Conservation (phyloP, 2,888 invertebrate species). For the Drosophila kokeensis region DNA sequence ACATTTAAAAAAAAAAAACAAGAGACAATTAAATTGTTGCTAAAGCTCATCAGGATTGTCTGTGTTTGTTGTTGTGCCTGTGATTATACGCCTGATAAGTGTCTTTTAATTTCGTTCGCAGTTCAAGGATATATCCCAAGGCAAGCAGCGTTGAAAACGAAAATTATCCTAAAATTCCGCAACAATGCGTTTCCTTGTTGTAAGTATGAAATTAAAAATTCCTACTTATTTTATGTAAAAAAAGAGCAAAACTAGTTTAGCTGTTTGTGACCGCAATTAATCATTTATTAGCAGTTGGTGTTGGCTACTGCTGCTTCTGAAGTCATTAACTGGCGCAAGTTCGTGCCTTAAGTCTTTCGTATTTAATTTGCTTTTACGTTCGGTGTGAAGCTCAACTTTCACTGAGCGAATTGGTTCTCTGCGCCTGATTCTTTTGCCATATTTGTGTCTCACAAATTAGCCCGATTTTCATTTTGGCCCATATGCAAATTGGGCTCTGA, state of each 20-base stretch:
- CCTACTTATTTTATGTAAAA: constrained; percentile 2
- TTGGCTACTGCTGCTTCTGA: constrained; percentile 39
- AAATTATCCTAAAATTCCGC: constrained; percentile 1
- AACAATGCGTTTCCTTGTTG: constrained; percentile 65
- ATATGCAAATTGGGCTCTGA: constrained; percentile 58
- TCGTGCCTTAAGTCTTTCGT: constrained; percentile 73
- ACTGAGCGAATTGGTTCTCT: constrained; percentile 57
- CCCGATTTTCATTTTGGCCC: constrained; percentile 20
- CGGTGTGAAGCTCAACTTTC: constrained; percentile 61
- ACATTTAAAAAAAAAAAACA: not conserved
- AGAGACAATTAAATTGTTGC: constrained; percentile 36
- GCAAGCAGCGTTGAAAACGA: constrained; percentile 24
- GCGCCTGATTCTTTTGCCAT: constrained; percentile 38
- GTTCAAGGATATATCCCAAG: constrained; percentile 70
- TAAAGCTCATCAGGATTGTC: constrained; percentile 46
- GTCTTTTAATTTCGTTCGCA: constrained; percentile 62
- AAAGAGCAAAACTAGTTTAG: constrained; percentile 51
- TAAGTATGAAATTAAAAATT: constrained; percentile 56
- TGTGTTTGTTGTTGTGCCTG: constrained; percentile 31
- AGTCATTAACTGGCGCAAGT: constrained; percentile 71
- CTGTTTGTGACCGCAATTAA: constrained; percentile 62
- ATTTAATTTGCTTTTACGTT: constrained; percentile 41
- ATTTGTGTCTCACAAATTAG: constrained; percentile 37
- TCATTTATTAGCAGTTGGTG: constrained; percentile 57
- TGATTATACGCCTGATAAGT: constrained; percentile 44